Evolutionary conservation across 2,113 vertebrate genomes (phyloP), one percentile per base, ranked within the genome.

Genomic region (Suricata suricatta): DNA sequence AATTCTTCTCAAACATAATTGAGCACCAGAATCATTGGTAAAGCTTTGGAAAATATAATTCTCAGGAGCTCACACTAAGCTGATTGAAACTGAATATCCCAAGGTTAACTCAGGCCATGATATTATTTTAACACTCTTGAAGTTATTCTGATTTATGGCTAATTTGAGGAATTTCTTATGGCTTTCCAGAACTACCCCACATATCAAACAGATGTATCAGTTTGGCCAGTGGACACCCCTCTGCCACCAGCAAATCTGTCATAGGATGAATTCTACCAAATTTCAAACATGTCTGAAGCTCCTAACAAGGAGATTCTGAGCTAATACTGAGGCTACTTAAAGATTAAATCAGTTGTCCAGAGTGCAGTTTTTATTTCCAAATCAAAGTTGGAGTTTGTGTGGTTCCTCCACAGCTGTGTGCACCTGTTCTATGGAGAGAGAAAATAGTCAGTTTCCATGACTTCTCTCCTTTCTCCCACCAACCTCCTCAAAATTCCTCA

Each of bases 311-410:
- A 96, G 52, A 29, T 29, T 92, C 84, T 60, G 50, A 64, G 52
- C 66, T 85, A 33, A 71, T 15, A 80, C 19, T 64, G 35, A 80
- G 44, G 8, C 19, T 41, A 7, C 7, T 5, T 57, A 63, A 96
- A 90, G 77, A 35, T 57, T 90, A 44, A 94, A 76, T 97, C 66
- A 25, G 1, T 91, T 52, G 27, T 79, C 31, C 35, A 50, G 16
- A 38, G 63, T 47, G 13, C n/a, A 68, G 21, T 68, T 92, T 81
- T 77, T 76, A 35, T 69, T 80, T 97, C 77, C 60, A 82, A 60
- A 68, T 80, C 68, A 60, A 95, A 92, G 84, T 50, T 80, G 64
- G 83, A 83, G 77, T 77, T 76, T 96, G 54, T 82, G 16, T 80
- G 38, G 54, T 38, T 91, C 33, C 52, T 66, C 33, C 35, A 47